Percentiles rank a stretch among this genome's conserved stretches.
phyloP scores from a whole-genome alignment of 35 echinoderm and acorn worm species.

The Ptychodera flava region DNA sequence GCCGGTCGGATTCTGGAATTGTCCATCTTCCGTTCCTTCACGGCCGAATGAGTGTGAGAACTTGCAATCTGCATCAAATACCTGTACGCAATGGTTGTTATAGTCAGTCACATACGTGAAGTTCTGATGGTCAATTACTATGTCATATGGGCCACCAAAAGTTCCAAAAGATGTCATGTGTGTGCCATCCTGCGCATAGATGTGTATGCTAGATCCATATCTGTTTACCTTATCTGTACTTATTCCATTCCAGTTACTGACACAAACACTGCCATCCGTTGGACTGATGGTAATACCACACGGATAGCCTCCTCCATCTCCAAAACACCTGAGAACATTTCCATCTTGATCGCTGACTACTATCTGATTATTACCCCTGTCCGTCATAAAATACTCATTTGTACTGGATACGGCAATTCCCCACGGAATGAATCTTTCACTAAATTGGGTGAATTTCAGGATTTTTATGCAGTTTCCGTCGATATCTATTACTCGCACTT shows the following conservation, averaged over 20 bases:
- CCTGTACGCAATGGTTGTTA: not conserved
- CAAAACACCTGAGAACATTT: not conserved
- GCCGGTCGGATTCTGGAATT: not conserved
- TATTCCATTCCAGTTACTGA: not conserved
- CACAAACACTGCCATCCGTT: not conserved
- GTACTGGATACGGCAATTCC: not conserved
- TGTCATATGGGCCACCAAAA: not conserved
- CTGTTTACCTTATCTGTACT: not conserved
- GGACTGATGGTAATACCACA: not conserved
- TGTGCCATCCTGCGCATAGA: not conserved
- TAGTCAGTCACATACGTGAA: not conserved
- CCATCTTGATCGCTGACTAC: not conserved
- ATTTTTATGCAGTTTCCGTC: not conserved
- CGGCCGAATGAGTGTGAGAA: not conserved
- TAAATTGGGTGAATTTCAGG: not conserved
- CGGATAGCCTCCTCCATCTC: not conserved
- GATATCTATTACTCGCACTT: not conserved
- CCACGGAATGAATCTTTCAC: not conserved
- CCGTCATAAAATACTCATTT: not conserved
- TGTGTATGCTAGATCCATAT: not conserved
- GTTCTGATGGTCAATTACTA: not conserved
- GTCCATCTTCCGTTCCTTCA: not conserved
- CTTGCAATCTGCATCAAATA: not conserved
- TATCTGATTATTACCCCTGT: not conserved
- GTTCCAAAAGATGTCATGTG: not conserved